Evolutionary conservation across 2,888 invertebrate species (phyloP).

Genomic region (Dasysyrphus albostriatus): DNA sequence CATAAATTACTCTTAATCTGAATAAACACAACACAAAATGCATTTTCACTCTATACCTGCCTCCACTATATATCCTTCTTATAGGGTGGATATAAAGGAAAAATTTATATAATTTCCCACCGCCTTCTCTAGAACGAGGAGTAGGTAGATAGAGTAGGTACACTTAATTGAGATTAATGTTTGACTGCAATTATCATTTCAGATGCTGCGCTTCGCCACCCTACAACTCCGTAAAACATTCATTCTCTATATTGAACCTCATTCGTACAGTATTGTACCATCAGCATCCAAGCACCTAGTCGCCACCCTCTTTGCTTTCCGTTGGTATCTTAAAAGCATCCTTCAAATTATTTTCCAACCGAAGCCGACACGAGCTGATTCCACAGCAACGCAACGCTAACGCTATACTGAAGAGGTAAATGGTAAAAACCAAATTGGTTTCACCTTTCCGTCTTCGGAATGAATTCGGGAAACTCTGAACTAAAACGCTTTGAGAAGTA

Average conservation of each 20-base stretch:
- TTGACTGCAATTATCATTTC: constrained; percentile 79
- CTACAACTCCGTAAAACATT: neutral
- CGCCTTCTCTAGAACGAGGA: neutral
- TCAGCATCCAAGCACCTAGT: neutral
- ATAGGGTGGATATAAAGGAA: neutral
- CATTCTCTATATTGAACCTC: neutral
- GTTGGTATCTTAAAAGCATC: constrained; percentile 61
- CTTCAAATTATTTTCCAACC: constrained; percentile 64
- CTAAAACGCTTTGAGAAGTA: constrained; percentile 12
- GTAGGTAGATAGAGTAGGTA: constrained; percentile 71
- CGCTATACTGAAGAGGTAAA: constrained; percentile 29
- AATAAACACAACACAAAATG: constrained; percentile 10
- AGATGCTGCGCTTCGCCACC: constrained; percentile 60
- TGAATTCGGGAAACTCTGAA: constrained; percentile 58
- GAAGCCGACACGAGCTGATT: constrained; percentile 42
- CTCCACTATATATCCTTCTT: neutral
- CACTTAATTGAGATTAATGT: constrained; percentile 80
- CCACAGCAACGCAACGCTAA: constrained; percentile 13
- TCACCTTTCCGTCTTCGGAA: constrained; percentile 72
- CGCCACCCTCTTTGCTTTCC: neutral
- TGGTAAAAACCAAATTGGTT: constrained; percentile 74
- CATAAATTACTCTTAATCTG: constrained; percentile 36
- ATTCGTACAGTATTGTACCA: neutral
- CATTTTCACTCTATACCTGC: constrained; percentile 12
- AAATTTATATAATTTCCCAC: constrained; percentile 14